A percentile compares a stretch with the other conserved stretches of the same genome.
These are phyloP conservation scores for Lamellibrachia columna DNA, from an alignment of 2,888 invertebrate species.

Conservation along the genomic window DNA sequence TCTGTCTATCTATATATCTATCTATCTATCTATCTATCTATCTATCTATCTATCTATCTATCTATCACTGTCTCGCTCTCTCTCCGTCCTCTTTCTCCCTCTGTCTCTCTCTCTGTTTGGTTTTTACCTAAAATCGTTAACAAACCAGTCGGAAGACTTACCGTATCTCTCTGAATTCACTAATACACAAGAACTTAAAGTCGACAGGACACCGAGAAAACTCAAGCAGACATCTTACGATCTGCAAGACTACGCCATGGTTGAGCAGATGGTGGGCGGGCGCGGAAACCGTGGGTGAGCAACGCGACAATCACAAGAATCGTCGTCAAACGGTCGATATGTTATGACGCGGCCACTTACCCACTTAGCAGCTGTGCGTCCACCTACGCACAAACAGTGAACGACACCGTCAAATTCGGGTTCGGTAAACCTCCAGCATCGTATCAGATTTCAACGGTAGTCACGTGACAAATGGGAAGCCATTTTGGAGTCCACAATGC, in stretches of 20 bases:
- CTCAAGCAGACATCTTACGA: not conserved
- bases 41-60: too few relatives aligned
- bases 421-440: not conserved
- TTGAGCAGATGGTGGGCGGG: not conserved
- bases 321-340: not conserved
- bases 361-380: not conserved
- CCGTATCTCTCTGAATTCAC: not conserved
- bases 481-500: not conserved
- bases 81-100: too few relatives aligned
- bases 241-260: not conserved
- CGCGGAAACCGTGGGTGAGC: not conserved
- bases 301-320: not conserved
- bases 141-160: not conserved
- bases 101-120: too few relatives aligned
- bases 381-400: not conserved
- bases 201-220: not conserved
- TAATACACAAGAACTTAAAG: not conserved
- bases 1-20: too few relatives aligned
- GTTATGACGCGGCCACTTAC: not conserved
- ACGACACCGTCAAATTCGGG: not conserved
- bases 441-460: not conserved
- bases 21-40: too few relatives aligned
- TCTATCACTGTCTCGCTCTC: too few relatives aligned
- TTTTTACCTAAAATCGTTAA: not conserved
- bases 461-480: not conserved